Conservation (phyloP, 1,140 invertebrate species). For the Archegozetes longisetosus region DNA sequence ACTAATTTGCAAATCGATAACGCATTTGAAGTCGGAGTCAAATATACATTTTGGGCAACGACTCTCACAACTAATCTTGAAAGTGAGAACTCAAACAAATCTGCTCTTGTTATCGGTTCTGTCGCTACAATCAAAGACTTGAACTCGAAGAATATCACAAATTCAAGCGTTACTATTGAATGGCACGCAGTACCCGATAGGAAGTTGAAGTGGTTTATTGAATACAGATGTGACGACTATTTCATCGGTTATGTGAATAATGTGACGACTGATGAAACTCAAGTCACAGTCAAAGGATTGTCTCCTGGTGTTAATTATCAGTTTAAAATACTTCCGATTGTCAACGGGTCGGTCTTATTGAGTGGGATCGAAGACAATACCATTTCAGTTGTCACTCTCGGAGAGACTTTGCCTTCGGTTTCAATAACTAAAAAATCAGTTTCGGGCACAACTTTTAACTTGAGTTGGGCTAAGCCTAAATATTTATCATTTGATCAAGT, state of each 20-base stretch:
- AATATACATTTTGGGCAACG: slow-evolving; percentile 55
- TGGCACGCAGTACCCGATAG: slow-evolving; percentile 48
- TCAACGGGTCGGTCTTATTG: not conserved
- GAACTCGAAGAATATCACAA: slow-evolving; percentile 31
- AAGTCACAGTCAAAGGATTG: not conserved
- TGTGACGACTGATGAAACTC: not conserved
- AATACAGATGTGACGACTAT: slow-evolving; percentile 8
- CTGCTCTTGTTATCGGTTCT: slow-evolving; percentile 28
- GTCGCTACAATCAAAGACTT: slow-evolving; percentile 42
- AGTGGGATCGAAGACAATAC: slow-evolving; percentile 3
- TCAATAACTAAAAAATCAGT: not conserved
- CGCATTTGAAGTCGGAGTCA: slow-evolving; percentile 40
- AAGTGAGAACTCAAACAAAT: slow-evolving; percentile 36
- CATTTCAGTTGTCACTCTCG: not conserved
- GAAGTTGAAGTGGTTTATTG: slow-evolving; percentile 28
- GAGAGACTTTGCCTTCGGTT: slow-evolving; percentile 1
- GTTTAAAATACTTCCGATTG: slow-evolving; percentile 8
- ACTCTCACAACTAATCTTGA: slow-evolving; percentile 42
- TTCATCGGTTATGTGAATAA: slow-evolving; percentile 2
- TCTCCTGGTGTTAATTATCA: slow-evolving; percentile 13
- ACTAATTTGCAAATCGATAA: slow-evolving; percentile 34
- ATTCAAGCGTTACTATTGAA: slow-evolving; percentile 35
- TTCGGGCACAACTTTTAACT: not conserved
- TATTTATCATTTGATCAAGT: not conserved
- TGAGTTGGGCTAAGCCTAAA: not conserved